Conservation (phyloP, 2,113 vertebrate species). For the Leucoraja erinaceus region DNA sequence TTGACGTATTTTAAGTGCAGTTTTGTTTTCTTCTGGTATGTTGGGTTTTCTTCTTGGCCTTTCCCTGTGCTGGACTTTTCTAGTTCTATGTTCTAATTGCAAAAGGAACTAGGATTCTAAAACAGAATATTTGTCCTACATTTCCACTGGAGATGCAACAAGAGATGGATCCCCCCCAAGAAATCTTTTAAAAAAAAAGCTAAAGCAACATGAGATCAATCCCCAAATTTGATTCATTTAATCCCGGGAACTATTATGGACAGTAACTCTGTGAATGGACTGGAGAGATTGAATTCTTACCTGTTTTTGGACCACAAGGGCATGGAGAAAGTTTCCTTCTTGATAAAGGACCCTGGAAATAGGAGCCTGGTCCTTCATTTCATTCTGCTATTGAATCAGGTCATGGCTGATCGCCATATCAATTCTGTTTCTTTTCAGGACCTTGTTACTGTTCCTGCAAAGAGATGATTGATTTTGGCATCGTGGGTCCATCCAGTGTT, state of each 20-base stretch:
- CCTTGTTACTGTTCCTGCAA: too few relatives aligned
- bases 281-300: too few relatives aligned
- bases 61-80: too few relatives aligned
- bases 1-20: not conserved
- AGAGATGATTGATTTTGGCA: not conserved
- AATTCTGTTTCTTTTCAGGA: too few relatives aligned
- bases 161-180: not conserved
- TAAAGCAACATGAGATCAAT: not conserved
- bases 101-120: not conserved
- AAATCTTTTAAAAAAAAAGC: not conserved
- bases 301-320: not conserved
- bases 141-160: not conserved
- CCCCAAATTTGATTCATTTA: not conserved
- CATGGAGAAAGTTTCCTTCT: not conserved
- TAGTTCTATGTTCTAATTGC: not conserved
- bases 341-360: not conserved
- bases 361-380: not conserved
- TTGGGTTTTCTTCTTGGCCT: too few relatives aligned
- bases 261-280: too few relatives aligned
- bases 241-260: not conserved
- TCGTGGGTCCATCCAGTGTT: not conserved
- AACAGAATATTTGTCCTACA: not conserved
- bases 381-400: not conserved
- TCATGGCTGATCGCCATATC: not conserved
- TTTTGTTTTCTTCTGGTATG: not conserved